Evolutionary conservation across 2,797 vertebrate genomes (phyloP).

Genomic region (Sebastes steindachneri): DNA sequence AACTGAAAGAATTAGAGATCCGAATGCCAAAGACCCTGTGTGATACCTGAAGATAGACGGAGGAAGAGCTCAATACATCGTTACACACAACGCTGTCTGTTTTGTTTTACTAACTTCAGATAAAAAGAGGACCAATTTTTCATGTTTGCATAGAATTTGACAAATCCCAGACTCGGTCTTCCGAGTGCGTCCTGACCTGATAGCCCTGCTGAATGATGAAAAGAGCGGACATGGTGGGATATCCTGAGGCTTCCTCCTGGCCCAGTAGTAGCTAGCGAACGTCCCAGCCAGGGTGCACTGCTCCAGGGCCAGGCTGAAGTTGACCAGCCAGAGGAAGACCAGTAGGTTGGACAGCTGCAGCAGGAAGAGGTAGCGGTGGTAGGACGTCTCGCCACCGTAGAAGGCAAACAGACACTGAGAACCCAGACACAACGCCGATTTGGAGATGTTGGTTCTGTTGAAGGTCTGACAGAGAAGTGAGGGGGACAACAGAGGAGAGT

Average conservation of each 20-base stretch:
- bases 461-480: conserved; percentile 81
- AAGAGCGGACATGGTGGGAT: conserved; percentile 88
- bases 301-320: conserved; percentile 90
- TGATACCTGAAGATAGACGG: conserved; percentile 85
- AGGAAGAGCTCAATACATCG: background rate
- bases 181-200: conserved; percentile 80
- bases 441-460: conserved; percentile 83
- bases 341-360: conserved; percentile 91
- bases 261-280: conserved; percentile 94
- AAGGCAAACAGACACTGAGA: conserved; percentile 90
- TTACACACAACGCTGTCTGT: background rate
- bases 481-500: background rate
- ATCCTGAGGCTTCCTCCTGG: conserved; percentile 88
- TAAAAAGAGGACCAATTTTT: background rate
- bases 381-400: conserved; percentile 89
- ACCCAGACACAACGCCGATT: conserved; percentile 77
- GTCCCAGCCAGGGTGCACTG: conserved; percentile 92
- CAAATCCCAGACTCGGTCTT: background rate
- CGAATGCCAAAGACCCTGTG: conserved; percentile 93
- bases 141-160: background rate
- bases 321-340: conserved; percentile 91
- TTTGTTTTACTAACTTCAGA: background rate
- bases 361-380: conserved; percentile 85
- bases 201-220: conserved; percentile 86
- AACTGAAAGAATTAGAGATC: conserved; percentile 89